Conservation (phyloP, 1,140 invertebrate genomes). For the Solenopsis fugax region DNA sequence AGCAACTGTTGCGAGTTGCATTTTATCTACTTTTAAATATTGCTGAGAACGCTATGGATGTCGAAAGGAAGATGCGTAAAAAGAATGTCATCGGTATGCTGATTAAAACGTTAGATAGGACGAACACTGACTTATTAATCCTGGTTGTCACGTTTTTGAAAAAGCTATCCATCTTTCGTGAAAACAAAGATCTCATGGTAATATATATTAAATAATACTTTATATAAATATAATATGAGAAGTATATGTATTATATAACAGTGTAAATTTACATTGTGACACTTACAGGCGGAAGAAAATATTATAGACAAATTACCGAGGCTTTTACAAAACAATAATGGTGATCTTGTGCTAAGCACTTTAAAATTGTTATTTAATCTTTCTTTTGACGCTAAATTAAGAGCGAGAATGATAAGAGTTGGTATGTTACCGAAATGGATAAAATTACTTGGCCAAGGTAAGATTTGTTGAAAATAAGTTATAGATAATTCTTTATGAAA, state of each 20-base stretch:
- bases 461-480: background rate
- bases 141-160: conserved; percentile 98
- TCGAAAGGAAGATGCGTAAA: conserved; percentile 99
- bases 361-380: conserved; percentile 97
- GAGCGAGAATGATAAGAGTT: conserved; percentile 95
- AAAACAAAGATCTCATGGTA: conserved; percentile 98
- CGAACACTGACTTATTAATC: conserved; percentile 94
- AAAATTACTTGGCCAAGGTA: conserved; percentile 90
- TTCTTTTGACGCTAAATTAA: conserved; percentile 96
- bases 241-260: background rate
- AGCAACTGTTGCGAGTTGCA: conserved; percentile 94
- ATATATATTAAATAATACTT: conserved; percentile 59
- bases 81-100: conserved; percentile 96
- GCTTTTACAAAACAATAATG: conserved; percentile 90
- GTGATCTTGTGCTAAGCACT: conserved; percentile 95
- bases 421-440: conserved; percentile 96
- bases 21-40: conserved; percentile 98
- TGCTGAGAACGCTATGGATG: conserved; percentile 95
- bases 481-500: background rate
- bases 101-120: conserved; percentile 94
- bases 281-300: conserved; percentile 88
- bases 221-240: conserved; percentile 18
- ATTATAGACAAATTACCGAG: conserved; percentile 92
- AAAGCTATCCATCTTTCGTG: conserved; percentile 97
- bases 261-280: conserved; percentile 57